Base-by-base conservation (phyloP, 2,113 vertebrate genomes). In the Leptodactylus fuscus region DNA sequence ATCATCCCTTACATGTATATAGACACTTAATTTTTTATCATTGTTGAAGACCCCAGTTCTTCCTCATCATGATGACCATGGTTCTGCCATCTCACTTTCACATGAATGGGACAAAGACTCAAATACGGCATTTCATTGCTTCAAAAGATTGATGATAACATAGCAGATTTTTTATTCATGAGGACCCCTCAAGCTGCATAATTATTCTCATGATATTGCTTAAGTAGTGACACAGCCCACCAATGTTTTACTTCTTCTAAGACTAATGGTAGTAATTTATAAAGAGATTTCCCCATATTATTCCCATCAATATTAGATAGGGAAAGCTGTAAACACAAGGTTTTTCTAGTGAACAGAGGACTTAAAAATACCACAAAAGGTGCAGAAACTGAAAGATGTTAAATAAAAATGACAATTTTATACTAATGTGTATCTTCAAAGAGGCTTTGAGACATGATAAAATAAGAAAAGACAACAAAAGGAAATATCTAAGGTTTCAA, bases 251-350 rank as follows among this genome's bases (percentile, higher is more conserved):
- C 58, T 79, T 65, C n/a, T 46, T 81, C 38, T 44, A 15, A 65
- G 78, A 81, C 53, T 81, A 46, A 81, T 81, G 55, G 60, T 79
- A 41, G 48, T 78, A 78, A 53, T 55, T 78, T 78, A 34, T 58
- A 78, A 34, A 58, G 32, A 55, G 11, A 78, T 78, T 29, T 49
- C 48, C 32, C 38, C 20, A 60, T 79, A 60, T 58, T 60, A 60
- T 79, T 79, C 34, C 77, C 49, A 60, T 79, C 51, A 60, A 79
- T 79, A 76, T 76, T 34, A 76, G 73, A 75, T 75, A 1, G 48
- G 3, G 8, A 46, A 49, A n/a, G 73, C 44, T 34, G 27, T 20
- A 76, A 49, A 18, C 46, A 9, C 24, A 16, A 49, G 15, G 48
- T 53, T 76, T 29, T 48, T 8, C 2, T 10, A 34, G 18, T 10